Evolutionary conservation across 2,888 invertebrate species (phyloP), one percentile per base, ranked within the genome.

Genomic region (Lissocephala sabroskyi): DNA sequence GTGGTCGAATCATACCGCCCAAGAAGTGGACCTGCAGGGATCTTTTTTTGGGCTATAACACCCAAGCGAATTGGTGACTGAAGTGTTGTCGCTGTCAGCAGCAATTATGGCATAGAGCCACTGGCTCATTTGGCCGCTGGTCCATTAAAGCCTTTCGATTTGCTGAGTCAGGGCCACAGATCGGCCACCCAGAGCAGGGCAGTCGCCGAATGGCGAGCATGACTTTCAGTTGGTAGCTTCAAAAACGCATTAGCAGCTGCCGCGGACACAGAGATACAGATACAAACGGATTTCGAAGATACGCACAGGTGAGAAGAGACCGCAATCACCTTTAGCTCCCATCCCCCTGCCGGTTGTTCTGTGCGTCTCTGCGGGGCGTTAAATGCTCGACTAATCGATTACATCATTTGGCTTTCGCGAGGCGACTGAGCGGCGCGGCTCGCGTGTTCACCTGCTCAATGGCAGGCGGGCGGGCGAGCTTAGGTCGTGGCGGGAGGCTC

Each of bases 171-270:
- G n/a, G n/a, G n/a, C n/a, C n/a, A n/a, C n/a, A n/a, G n/a, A n/a
- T n/a, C n/a, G n/a, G n/a, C n/a, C n/a, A n/a, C n/a, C n/a, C n/a
- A n/a, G n/a, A n/a, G n/a, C 16, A 7, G 33, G 18, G 18, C 16
- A 36, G 2, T n/a, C 17, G 32, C 4, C 2, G 36, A n/a, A 23
- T 11, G 13, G 10, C 17, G 19, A 43, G 30, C 35, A 46, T 41
- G 46, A 46, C 41, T 46, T 46, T 46, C 41, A 46, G 41, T 46
- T 46, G 41, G 18, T 37, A 18, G 33, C 23, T 46, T 46, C 28
- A 33, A 41, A 41, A 41, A 41, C 33, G 41, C 46, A 46, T 46
- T 46, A 46, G 35, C 35, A 13, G 7, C 3, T 19, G 28, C 29
- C n/a, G 18, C 29, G 32, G 40, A 26, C 4, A 14, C 17, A n/a